Conservation (phyloP, 2,888 invertebrate genomes). For the Electrophaes corylata region DNA sequence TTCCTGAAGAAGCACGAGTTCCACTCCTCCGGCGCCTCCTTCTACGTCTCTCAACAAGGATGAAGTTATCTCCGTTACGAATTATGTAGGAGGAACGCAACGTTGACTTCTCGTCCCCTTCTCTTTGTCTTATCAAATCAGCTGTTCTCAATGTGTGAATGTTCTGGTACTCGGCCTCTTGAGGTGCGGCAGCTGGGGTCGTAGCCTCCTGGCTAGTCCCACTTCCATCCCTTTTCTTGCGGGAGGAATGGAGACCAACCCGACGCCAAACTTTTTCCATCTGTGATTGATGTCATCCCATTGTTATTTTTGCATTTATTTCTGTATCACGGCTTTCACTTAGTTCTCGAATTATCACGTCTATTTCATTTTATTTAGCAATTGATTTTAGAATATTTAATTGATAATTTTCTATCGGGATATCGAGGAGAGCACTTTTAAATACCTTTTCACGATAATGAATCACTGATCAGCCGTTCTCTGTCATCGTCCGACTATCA, state of each 20-base stretch:
- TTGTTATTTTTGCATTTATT: slow-evolving; percentile 57
- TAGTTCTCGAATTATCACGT: neutral
- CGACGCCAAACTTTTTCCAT: slow-evolving; percentile 85
- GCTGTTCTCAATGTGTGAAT: slow-evolving; percentile 80
- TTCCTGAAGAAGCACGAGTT: slow-evolving; percentile 75
- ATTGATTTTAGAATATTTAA: slow-evolving; percentile 4
- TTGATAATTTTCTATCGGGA: slow-evolving; percentile 33
- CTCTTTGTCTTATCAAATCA: slow-evolving; percentile 79
- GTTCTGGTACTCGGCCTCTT: slow-evolving; percentile 80
- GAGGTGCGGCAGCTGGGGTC: slow-evolving; percentile 51
- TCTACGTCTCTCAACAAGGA: slow-evolving; percentile 77
- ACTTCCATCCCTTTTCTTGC: slow-evolving; percentile 83
- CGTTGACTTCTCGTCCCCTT: slow-evolving; percentile 80
- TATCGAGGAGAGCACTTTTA: slow-evolving; percentile 46
- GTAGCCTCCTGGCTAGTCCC: slow-evolving; percentile 77
- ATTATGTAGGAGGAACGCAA: slow-evolving; percentile 80
- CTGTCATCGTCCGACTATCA: slow-evolving; percentile 63
- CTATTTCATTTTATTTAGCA: neutral
- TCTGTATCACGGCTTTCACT: slow-evolving; percentile 10
- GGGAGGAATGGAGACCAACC: slow-evolving; percentile 84
- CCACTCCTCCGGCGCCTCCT: slow-evolving; percentile 76
- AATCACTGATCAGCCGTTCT: slow-evolving; percentile 68
- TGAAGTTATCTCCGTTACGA: slow-evolving; percentile 80
- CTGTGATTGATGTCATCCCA: slow-evolving; percentile 81
- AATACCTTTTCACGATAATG: slow-evolving; percentile 46